Conservation (phyloP, 2,888 invertebrate genomes). For the Pterobdella sp. region DNA sequence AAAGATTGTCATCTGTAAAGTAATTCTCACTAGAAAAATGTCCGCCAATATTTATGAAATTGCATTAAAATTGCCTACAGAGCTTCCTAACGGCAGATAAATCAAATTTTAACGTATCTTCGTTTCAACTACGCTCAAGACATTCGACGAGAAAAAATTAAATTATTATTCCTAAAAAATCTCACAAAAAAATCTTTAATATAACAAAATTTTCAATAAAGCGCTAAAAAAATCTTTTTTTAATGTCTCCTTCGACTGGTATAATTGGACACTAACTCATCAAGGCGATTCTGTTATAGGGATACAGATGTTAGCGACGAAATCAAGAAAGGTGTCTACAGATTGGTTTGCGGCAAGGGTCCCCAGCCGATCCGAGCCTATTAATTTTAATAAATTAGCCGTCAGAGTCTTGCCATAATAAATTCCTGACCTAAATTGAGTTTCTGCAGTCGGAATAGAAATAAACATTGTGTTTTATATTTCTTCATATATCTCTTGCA, state of each 20-base stretch:
- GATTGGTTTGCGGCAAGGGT: neutral
- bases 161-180: too few relatives aligned
- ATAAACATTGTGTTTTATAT: constrained; percentile 18
- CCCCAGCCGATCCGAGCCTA: constrained; percentile 29
- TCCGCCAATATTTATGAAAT: neutral
- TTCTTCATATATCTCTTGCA: neutral
- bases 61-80: neutral
- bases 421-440: constrained; percentile 34
- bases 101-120: neutral
- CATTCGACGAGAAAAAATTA: too few relatives aligned
- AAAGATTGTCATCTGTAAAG: too few relatives aligned
- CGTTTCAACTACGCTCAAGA: neutral
- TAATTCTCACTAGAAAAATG: neutral
- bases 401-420: constrained; percentile 30
- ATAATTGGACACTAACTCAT: constrained; percentile 9
- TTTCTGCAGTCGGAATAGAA: constrained; percentile 29
- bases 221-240: neutral
- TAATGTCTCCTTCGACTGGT: neutral
- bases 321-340: constrained; percentile 1
- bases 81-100: neutral
- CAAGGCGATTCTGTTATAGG: neutral
- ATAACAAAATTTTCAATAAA: neutral
- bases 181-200: too few relatives aligned
- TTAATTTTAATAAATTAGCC: constrained; percentile 36
- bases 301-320: neutral